Conservation (phyloP, 1,140 invertebrate genomes). For the Copidosoma floridanum region DNA sequence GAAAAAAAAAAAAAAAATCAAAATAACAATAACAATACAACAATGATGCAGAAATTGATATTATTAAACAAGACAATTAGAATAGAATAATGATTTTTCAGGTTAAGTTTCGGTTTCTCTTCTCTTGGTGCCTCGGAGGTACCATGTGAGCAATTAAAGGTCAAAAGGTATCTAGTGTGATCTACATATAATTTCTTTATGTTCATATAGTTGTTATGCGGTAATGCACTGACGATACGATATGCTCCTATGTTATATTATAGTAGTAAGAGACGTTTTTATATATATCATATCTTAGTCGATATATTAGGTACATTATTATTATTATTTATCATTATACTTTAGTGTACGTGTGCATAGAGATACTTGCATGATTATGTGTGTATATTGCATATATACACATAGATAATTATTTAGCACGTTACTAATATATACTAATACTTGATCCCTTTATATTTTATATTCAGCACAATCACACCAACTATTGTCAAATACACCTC, state of each 20-base stretch:
- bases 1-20: neutral
- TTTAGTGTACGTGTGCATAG: neutral
- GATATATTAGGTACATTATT: conserved; percentile 1
- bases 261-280: conserved; percentile 11
- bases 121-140: conserved; percentile 29
- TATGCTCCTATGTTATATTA: conserved; percentile 26
- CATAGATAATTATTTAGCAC: neutral
- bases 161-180: conserved; percentile 23
- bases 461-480: too few species aligned
- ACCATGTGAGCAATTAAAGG: conserved; percentile 25
- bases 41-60: conserved; percentile 7
- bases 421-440: neutral
- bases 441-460: too few species aligned
- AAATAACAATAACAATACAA: too few species aligned
- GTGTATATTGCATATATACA: neutral
- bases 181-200: conserved; percentile 12
- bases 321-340: neutral
- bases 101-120: conserved; percentile 27
- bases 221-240: conserved; percentile 30
- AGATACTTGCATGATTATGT: neutral
- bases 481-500: neutral
- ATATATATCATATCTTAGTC: neutral
- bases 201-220: conserved; percentile 25
- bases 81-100: conserved; percentile 27
- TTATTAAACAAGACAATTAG: too few species aligned